These are phyloP conservation scores for Lindbergichthys nudifrons DNA, from an alignment of 2,797 vertebrate species.

Conservation along the genomic window DNA sequence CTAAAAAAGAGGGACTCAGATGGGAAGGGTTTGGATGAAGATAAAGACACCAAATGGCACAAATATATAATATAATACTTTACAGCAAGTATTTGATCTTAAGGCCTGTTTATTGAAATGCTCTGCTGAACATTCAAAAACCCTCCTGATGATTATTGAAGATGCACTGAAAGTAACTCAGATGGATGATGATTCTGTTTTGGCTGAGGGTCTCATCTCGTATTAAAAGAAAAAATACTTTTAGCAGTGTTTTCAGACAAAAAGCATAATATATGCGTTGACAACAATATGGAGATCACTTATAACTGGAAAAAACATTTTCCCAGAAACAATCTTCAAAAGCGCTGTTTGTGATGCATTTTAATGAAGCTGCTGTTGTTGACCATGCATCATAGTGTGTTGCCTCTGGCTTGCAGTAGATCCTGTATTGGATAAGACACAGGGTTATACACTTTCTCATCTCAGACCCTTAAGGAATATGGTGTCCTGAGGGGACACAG, in stretches of 20 bases:
- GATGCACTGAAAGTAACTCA: neutral
- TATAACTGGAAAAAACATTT: neutral
- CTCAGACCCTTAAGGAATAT: conserved; percentile 19
- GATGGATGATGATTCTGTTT: conserved; percentile 25
- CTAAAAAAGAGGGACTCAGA: neutral
- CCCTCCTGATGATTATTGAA: neutral
- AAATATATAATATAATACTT: no score
- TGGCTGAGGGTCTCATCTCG: conserved; percentile 2
- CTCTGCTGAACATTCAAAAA: conserved; percentile 7
- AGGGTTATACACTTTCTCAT: conserved; percentile 24
- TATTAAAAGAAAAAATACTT: neutral
- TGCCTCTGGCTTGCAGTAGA: conserved; percentile 6
- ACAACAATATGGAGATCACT: neutral
- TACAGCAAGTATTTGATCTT: conserved; percentile 32
- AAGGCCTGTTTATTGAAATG: conserved; percentile 23
- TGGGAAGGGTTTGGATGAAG: neutral
- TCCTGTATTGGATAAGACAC: conserved; percentile 3
- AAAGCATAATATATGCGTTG: neutral
- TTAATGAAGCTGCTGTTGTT: conserved; percentile 1
- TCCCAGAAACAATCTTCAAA: neutral
- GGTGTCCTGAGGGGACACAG: conserved; percentile 18
- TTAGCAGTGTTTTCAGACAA: neutral
- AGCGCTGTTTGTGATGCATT: neutral
- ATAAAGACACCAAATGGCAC: neutral
- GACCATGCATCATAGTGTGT: conserved; percentile 16